These are phyloP conservation scores for Muscidifurax raptorellus DNA, from an alignment of 1,140 invertebrate genomes.

Conservation along the genomic window DNA sequence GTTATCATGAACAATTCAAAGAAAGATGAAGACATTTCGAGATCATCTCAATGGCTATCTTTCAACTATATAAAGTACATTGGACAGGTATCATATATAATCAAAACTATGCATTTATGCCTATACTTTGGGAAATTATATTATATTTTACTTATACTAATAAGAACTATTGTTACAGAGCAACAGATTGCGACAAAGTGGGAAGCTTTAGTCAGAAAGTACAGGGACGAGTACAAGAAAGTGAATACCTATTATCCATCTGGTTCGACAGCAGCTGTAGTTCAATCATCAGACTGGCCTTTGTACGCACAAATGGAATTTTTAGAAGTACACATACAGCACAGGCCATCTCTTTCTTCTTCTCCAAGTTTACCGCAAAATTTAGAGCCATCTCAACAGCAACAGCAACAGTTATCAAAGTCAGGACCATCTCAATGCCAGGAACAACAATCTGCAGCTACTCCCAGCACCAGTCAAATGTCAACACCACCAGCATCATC, in stretches of 20 bases:
- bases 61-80: background rate
- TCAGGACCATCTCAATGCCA: no score
- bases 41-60: background rate
- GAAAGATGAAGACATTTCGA: background rate
- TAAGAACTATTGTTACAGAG: background rate
- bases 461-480: no score
- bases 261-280: background rate
- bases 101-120: background rate
- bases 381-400: background rate
- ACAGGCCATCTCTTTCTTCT: background rate
- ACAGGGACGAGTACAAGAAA: background rate
- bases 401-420: no score
- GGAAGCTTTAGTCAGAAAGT: background rate
- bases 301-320: background rate
- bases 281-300: background rate
- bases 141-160: background rate
- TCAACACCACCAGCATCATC: background rate
- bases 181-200: background rate
- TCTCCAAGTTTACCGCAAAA: background rate
- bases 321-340: background rate
- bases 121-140: background rate
- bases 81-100: background rate
- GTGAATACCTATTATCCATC: background rate
- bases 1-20: background rate
- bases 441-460: no score